These are phyloP conservation scores for Caenorhabditis remanei DNA, from an alignment of 1,140 invertebrate species.

Conservation along the genomic window DNA sequence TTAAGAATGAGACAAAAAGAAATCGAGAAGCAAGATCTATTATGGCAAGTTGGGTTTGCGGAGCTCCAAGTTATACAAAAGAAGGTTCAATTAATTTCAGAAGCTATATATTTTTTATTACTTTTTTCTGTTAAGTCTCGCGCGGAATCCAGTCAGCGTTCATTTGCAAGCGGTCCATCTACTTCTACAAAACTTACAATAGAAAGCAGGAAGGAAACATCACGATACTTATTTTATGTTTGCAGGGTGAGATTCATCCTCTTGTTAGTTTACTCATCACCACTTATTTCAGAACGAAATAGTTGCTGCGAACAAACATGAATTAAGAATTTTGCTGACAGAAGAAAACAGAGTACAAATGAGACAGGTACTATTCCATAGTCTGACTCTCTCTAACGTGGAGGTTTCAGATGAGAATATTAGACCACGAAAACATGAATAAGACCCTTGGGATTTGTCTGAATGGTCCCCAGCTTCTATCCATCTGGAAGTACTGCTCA, in stretches of 20 bases:
- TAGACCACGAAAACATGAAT: conserved; percentile 70
- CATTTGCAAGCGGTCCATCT: not conserved
- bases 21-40: conserved; percentile 18
- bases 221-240: not conserved
- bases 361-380: not conserved
- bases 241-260: not conserved
- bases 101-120: not conserved
- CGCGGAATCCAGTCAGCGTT: conserved; percentile 11
- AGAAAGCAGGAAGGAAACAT: not conserved
- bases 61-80: not conserved
- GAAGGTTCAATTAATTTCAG: not conserved
- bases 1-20: conserved; percentile 17
- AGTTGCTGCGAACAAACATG: conserved; percentile 13
- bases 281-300: not conserved
- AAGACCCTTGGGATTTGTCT: conserved; percentile 68
- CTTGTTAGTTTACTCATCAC: no score
- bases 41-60: conserved; percentile 54
- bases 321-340: conserved; percentile 82
- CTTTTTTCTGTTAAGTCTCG: not conserved
- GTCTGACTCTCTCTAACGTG: not conserved
- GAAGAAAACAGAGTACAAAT: not conserved
- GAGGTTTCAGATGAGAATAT: not conserved
- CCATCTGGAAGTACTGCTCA: conserved; percentile 60
- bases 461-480: conserved; percentile 67
- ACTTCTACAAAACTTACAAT: conserved; percentile 24